phyloP scores from a whole-genome alignment of 2,797 vertebrate genomes.

The Antennarius maculatus region DNA sequence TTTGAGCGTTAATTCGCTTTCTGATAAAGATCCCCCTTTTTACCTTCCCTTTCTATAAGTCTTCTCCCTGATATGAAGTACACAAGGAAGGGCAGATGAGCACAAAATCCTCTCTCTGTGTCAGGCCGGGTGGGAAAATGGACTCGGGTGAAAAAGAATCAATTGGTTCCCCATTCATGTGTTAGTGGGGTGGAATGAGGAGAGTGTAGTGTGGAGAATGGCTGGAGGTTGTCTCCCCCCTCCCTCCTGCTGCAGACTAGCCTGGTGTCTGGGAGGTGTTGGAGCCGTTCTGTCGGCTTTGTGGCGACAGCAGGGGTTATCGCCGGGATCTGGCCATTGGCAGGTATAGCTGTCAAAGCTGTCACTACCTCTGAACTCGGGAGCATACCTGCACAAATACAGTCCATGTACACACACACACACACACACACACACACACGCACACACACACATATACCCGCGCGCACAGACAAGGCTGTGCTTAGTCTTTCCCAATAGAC shows the following conservation, averaged over 20 bases:
- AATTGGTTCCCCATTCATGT: slow-evolving; percentile 99
- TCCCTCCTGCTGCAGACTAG: slow-evolving; percentile 76
- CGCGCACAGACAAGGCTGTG: slow-evolving; percentile 9
- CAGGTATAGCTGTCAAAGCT: slow-evolving; percentile 84
- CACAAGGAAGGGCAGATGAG: slow-evolving; percentile 98
- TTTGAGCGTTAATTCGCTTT: slow-evolving; percentile 99
- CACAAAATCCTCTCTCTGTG: slow-evolving; percentile 92
- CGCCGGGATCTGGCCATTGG: slow-evolving; percentile 81
- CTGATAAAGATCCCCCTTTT: slow-evolving; percentile 95
- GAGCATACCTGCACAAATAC: slow-evolving; percentile 55
- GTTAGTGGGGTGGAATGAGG: slow-evolving; percentile 85
- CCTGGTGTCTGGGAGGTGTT: slow-evolving; percentile 89
- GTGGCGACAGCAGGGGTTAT: slow-evolving; percentile 91
- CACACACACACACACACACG: slow-evolving; percentile 39
- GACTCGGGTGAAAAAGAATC: slow-evolving; percentile 88
- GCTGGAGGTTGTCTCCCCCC: slow-evolving; percentile 89
- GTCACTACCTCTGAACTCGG: slow-evolving; percentile 74
- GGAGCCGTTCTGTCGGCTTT: slow-evolving; percentile 88
- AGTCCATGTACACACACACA: slow-evolving; percentile 19
- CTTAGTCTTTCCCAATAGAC: slow-evolving; percentile 25
- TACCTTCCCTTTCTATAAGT: slow-evolving; percentile 96
- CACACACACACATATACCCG: slow-evolving; percentile 31
- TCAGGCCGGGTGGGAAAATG: slow-evolving; percentile 76
- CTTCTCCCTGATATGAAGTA: slow-evolving; percentile 96
- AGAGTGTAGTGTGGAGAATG: slow-evolving; percentile 89